A percentile compares a stretch with the other conserved stretches of the same genome.
Conservation (phyloP, 2,888 invertebrate genomes). For the Chouioia cunea region DNA sequence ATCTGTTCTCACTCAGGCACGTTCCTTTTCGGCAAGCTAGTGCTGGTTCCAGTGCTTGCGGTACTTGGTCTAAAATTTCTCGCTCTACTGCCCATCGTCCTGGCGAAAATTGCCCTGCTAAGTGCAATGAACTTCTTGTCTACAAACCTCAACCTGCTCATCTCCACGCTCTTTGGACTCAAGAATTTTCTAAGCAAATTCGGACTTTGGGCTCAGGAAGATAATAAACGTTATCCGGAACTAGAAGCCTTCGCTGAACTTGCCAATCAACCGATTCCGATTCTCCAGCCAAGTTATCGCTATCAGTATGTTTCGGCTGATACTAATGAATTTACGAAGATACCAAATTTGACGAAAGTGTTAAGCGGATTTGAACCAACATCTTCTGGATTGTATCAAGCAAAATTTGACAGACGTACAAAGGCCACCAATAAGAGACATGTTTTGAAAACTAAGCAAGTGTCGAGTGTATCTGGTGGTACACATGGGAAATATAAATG, state of each 20-base stretch:
- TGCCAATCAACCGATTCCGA: conserved; percentile 16
- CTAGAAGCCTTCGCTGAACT: conserved; percentile 30
- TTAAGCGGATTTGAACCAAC: conserved; percentile 10
- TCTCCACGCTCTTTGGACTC: conserved; percentile 56
- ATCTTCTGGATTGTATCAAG: background rate
- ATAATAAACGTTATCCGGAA: conserved; percentile 26
- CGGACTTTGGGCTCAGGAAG: conserved; percentile 36
- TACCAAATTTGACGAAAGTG: conserved; percentile 6
- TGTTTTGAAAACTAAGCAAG: background rate
- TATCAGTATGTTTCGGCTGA: conserved; percentile 32
- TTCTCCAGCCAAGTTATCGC: conserved; percentile 17
- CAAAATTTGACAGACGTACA: conserved; percentile 15
- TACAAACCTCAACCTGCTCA: conserved; percentile 59
- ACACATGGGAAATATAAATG: conserved; percentile 38
- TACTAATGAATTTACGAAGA: conserved; percentile 1
- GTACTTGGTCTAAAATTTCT: conserved; percentile 61
- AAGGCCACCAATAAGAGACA: conserved; percentile 17
- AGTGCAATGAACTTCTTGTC: conserved; percentile 59
- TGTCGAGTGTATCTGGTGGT: background rate
- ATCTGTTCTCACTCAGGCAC: conserved; percentile 51
- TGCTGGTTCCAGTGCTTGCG: conserved; percentile 58
- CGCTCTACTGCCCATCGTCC: conserved; percentile 58
- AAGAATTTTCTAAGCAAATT: conserved; percentile 52
- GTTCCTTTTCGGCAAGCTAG: conserved; percentile 52
- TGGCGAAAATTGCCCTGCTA: conserved; percentile 59